These are phyloP conservation scores for Cyrtonyx montezumae DNA, from an alignment of 2,113 vertebrate species.

Conservation along the genomic window DNA sequence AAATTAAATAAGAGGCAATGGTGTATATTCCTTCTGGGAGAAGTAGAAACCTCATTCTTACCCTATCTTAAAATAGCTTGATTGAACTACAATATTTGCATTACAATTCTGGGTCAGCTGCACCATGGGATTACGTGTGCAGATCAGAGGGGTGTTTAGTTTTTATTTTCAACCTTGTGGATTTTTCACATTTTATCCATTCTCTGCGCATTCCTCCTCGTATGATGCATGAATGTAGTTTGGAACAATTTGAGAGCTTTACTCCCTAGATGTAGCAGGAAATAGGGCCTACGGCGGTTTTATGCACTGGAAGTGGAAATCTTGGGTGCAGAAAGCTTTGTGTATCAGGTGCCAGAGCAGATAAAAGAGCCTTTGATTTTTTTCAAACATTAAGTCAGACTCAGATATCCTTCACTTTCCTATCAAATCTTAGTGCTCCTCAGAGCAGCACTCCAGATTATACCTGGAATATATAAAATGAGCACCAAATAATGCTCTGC, in stretches of 20 bases:
- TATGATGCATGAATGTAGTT: background rate
- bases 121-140: conserved; percentile 51
- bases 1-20: conserved; percentile 76
- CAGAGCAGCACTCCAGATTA: background rate
- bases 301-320: conserved; percentile 26
- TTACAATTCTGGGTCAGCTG: conserved; percentile 75
- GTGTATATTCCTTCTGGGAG: conserved; percentile 73
- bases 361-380: conserved; percentile 58
- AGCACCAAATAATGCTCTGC: background rate
- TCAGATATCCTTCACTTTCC: background rate
- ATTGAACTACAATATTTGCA: conserved; percentile 71
- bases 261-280: conserved; percentile 27
- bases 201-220: conserved; percentile 30
- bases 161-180: conserved; percentile 62
- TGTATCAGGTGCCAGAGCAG: conserved; percentile 48
- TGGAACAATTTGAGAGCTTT: conserved; percentile 33
- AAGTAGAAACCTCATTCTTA: conserved; percentile 57
- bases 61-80: conserved; percentile 75
- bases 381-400: conserved; percentile 18
- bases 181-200: conserved; percentile 52
- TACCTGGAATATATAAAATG: background rate
- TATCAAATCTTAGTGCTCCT: background rate
- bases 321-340: background rate
- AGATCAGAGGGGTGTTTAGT: conserved; percentile 58
- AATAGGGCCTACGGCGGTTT: conserved; percentile 40